Percentiles rank a stretch among this genome's conserved stretches.
Conservation (phyloP, 1,140 invertebrate species). For the Brachionus rotundiformis region DNA sequence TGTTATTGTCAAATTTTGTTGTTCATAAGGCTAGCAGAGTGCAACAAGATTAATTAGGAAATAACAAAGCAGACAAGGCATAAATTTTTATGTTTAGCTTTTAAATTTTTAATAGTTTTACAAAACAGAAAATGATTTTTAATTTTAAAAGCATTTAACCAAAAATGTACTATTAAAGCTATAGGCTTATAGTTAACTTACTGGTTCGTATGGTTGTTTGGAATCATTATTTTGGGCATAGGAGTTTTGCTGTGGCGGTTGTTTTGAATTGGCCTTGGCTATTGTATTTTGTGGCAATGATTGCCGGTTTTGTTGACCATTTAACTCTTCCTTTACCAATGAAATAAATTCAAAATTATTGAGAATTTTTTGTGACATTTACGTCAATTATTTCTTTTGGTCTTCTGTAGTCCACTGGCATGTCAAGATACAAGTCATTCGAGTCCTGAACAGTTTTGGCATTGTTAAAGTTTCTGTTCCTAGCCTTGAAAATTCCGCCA, state of each 20-base stretch:
- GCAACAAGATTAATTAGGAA: not conserved
- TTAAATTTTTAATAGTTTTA: constrained; percentile 10
- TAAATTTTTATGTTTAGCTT: constrained; percentile 50
- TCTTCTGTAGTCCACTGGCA: constrained; percentile 33
- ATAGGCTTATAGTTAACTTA: not conserved
- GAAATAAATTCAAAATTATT: not conserved
- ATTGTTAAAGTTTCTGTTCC: not conserved
- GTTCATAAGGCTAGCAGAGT: not conserved
- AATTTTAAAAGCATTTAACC: constrained; percentile 22
- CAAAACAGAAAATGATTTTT: not conserved
- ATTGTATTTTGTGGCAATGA: not conserved
- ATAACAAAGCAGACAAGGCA: not conserved
- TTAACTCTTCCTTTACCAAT: constrained; percentile 29
- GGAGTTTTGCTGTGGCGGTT: constrained; percentile 24
- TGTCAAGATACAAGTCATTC: constrained; percentile 35
- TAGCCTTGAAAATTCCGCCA: constrained; percentile 50
- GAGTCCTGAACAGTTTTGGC: constrained; percentile 35
- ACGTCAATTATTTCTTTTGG: constrained; percentile 40
- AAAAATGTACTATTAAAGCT: not conserved
- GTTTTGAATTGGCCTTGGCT: constrained; percentile 24
- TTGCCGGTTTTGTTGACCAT: not conserved
- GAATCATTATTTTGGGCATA: not conserved
- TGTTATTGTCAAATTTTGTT: not conserved
- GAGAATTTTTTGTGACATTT: not conserved
- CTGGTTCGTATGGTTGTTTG: constrained; percentile 1